phyloP scores from a whole-genome alignment of 2,888 invertebrate genomes.

The Cheilosia pagana region DNA sequence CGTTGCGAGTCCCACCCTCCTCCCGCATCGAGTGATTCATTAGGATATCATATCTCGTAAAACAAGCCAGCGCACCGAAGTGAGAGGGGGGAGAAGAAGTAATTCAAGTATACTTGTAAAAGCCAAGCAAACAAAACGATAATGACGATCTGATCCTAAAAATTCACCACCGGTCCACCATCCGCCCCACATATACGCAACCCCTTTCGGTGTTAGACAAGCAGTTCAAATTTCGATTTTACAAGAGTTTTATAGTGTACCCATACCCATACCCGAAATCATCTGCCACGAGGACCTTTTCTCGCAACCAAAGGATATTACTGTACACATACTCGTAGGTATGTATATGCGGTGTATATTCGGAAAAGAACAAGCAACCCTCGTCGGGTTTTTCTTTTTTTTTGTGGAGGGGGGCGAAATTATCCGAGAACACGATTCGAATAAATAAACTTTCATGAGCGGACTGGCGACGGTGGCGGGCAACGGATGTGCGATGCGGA shows the following conservation, averaged over 20 bases:
- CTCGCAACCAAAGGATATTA: constrained; percentile 28
- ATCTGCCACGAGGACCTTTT: constrained; percentile 39
- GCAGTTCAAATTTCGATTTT: constrained; percentile 73
- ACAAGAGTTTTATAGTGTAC: constrained; percentile 64
- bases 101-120: constrained; percentile 48
- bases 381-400: background rate
- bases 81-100: background rate
- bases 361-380: constrained; percentile 23
- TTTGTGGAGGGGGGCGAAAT: constrained; percentile 28
- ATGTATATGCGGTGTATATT: too few species aligned
- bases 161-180: constrained; percentile 4
- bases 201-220: constrained; percentile 60
- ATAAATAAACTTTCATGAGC: constrained; percentile 67
- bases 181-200: background rate
- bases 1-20: background rate
- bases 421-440: constrained; percentile 73
- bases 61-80: constrained; percentile 9
- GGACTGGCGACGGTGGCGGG: background rate
- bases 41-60: constrained; percentile 62
- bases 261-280: constrained; percentile 55
- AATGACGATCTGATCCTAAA: constrained; percentile 66
- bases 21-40: constrained; percentile 35
- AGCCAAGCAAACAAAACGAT: constrained; percentile 66
- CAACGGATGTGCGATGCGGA: background rate
- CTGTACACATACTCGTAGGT: constrained; percentile 21